A percentile compares a stretch with the other conserved stretches of the same genome.
Evolutionary conservation across 2,797 vertebrate species (phyloP).

Genomic region (Anabacerthia variegaticeps): DNA sequence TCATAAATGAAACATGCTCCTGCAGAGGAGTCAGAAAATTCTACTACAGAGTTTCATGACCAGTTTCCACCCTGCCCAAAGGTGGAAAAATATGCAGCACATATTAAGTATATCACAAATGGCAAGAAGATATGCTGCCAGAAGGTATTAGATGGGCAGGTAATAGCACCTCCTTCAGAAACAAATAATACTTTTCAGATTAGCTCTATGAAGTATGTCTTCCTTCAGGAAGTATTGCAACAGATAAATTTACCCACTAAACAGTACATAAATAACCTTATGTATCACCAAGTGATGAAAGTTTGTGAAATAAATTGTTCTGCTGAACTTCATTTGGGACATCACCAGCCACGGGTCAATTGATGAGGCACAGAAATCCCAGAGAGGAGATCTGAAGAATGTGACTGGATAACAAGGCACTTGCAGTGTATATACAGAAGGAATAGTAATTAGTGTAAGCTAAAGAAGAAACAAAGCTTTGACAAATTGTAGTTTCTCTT

Average conservation of each 20-base stretch:
- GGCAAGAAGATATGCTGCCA: neutral
- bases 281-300: neutral
- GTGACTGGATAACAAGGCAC: neutral
- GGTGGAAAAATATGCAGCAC: neutral
- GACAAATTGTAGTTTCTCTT: neutral
- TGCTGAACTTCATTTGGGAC: neutral
- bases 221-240: neutral
- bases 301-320: neutral
- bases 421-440: neutral
- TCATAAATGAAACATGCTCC: neutral
- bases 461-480: neutral
- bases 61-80: neutral
- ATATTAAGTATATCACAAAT: no score
- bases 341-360: neutral
- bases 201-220: neutral
- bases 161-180: neutral
- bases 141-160: neutral
- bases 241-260: neutral
- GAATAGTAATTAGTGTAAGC: neutral
- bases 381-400: neutral
- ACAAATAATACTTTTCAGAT: neutral
- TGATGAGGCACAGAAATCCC: neutral
- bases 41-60: neutral
- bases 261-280: neutral
- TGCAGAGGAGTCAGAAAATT: neutral